phyloP scores from a whole-genome alignment of 2,888 invertebrate species.

The Drosophila mayaguana region DNA sequence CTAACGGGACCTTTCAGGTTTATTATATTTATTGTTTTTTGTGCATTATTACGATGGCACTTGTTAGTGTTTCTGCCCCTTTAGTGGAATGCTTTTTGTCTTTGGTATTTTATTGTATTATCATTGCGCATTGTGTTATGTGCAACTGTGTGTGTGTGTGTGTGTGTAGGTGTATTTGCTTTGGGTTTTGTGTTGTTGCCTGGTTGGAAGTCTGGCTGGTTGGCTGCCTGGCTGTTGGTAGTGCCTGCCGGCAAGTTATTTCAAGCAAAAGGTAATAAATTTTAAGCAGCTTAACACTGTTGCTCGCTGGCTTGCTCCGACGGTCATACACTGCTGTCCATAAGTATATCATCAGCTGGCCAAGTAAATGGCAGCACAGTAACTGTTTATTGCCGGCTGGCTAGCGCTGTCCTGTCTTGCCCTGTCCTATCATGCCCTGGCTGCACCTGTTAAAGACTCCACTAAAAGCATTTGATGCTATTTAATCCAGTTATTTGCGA shows the following conservation, averaged over 20 bases:
- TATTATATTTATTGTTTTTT: conserved; percentile 62
- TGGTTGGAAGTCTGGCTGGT: conserved; percentile 13
- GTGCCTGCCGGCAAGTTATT: conserved; percentile 77
- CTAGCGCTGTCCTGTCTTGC: conserved; percentile 30
- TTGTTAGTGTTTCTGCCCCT: conserved; percentile 61
- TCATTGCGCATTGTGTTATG: conserved; percentile 75
- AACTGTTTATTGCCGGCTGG: conserved; percentile 40
- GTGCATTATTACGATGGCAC: conserved; percentile 63
- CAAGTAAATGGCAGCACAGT: conserved; percentile 17
- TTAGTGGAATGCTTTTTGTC: conserved; percentile 70
- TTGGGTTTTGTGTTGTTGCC: conserved; percentile 27
- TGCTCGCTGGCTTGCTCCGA: conserved; percentile 73
- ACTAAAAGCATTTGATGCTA: conserved; percentile 78
- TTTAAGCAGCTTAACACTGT: conserved; percentile 82
- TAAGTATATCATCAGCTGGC: conserved; percentile 41
- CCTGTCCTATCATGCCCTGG: not conserved
- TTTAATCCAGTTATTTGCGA: conserved; percentile 80
- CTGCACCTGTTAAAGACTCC: conserved; percentile 75
- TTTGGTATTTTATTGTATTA: conserved; percentile 75
- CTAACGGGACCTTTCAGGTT: conserved; percentile 46
- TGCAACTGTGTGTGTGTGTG: conserved; percentile 32
- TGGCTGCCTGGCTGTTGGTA: conserved; percentile 37
- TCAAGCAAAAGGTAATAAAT: conserved; percentile 82
- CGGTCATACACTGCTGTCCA: conserved; percentile 58
- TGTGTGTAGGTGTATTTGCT: conserved; percentile 26